phyloP scores from a whole-genome alignment of 2,113 vertebrate genomes.

The Hydrolagus affinis region DNA sequence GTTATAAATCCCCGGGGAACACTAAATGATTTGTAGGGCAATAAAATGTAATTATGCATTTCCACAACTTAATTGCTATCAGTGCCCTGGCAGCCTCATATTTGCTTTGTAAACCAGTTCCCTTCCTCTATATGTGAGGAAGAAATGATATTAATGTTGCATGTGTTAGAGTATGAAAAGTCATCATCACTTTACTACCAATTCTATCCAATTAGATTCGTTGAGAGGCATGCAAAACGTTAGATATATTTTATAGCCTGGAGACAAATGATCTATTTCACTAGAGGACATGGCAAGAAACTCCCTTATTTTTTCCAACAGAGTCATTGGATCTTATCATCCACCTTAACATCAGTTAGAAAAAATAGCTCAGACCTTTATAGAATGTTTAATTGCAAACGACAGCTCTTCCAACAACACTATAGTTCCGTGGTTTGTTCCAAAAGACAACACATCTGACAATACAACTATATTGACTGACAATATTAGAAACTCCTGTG shows the following conservation, averaged over 20 bases:
- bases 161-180: not conserved
- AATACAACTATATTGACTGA: too few species aligned
- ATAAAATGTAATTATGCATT: not conserved
- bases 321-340: too few species aligned
- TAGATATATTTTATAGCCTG: not conserved
- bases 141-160: constrained; percentile 5
- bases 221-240: not conserved
- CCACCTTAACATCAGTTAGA: too few species aligned
- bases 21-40: not conserved
- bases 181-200: not conserved
- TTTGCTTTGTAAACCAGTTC: not conserved
- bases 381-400: too few species aligned
- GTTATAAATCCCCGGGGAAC: not conserved
- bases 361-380: too few species aligned
- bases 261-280: too few species aligned
- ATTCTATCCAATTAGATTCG: not conserved
- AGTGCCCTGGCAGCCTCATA: not conserved
- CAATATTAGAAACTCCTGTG: too few species aligned
- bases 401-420: too few species aligned
- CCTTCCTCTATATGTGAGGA: not conserved
- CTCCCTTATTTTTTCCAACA: too few species aligned
- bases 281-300: too few species aligned
- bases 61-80: not conserved
- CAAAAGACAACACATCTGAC: too few species aligned
- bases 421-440: too few species aligned